Conservation (phyloP, 2,888 invertebrate species). For the Agrochola lota region DNA sequence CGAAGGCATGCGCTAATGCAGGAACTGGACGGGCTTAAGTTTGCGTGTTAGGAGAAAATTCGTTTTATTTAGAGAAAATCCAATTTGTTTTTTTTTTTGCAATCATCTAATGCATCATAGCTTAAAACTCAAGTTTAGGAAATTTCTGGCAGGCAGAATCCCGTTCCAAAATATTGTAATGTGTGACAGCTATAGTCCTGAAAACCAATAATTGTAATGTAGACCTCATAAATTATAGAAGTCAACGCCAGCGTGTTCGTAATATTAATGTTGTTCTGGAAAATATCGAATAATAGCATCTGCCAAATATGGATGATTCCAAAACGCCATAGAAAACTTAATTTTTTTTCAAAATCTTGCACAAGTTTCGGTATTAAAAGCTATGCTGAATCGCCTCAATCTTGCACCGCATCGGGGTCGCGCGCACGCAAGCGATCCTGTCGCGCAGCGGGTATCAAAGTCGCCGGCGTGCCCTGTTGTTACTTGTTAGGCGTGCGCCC, state of each 20-base stretch:
- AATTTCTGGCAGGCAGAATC: background rate
- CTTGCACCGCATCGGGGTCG: constrained; percentile 72
- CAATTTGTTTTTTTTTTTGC: constrained; percentile 2
- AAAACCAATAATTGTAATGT: background rate
- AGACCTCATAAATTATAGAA: background rate
- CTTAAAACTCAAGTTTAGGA: background rate
- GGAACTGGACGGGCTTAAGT: constrained; percentile 41
- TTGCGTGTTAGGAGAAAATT: constrained; percentile 20
- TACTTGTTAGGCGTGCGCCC: constrained; percentile 77
- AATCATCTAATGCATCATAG: background rate
- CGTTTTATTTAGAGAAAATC: background rate
- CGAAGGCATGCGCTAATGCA: constrained; percentile 65
- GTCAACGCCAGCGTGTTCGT: background rate
- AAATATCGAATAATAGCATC: background rate
- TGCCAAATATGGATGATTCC: background rate
- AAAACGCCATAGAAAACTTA: background rate
- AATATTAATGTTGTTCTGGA: background rate
- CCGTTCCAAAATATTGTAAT: background rate
- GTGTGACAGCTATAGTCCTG: background rate
- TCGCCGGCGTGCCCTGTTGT: constrained; percentile 78
- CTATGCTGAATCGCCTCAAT: constrained; percentile 66
- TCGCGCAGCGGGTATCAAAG: constrained; percentile 86
- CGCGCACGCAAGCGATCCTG: constrained; percentile 83
- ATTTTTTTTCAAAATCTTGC: background rate
- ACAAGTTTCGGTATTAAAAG: constrained; percentile 32